Evolutionary conservation across 2,113 vertebrate genomes (phyloP), one percentile per base, ranked within the genome.

Genomic region (Dicaeum eximium): DNA sequence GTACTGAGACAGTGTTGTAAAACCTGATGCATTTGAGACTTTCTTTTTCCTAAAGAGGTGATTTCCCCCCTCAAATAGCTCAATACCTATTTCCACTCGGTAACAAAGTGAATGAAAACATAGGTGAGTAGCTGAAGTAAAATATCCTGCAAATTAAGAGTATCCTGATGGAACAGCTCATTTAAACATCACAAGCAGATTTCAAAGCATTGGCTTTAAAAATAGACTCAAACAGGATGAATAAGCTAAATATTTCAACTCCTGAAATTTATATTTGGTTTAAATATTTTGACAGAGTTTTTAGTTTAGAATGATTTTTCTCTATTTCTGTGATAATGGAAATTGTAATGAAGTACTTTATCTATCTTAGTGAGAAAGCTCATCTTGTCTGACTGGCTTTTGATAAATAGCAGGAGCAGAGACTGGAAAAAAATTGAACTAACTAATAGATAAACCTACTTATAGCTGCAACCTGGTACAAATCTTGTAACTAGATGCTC

Each of bases 211-310:
- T 57, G 12, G 25, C 28, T 91, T 91, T 71, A 57, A 83, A 94
- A 92, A 72, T 44, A 91, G 66, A 83, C 38, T 38, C 37, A 54
- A 64, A 35, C 6, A 64, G 16, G 40, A 93, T 42, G 58, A 92
- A 95, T 54, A 51, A 86, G 45, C 42, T 91, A 88, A 87, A 83
- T 92, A 86, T 69, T 93, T 96, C 38, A 83, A 35, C 30, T 67
- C 15, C 54, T 62, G 27, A 23, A 79, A 86, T 91, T 82, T 93
- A 37, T 83, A 86, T 72, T 50, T 90, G 24, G 50, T 91, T 95
- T 64, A 95, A 95, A 95, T 95, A 95, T 87, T 96, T 94, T 95
- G 86, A 92, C 80, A 88, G 24, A 60, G n/a, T 80, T 91, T 92
- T 87, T 67, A 73, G 67, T 80, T 92, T 70, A 71, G 75, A 86